A percentile compares a stretch with the other conserved stretches of the same genome.
Evolutionary conservation across 2,797 vertebrate species (phyloP).

Genomic region (Adelosebastes latens): DNA sequence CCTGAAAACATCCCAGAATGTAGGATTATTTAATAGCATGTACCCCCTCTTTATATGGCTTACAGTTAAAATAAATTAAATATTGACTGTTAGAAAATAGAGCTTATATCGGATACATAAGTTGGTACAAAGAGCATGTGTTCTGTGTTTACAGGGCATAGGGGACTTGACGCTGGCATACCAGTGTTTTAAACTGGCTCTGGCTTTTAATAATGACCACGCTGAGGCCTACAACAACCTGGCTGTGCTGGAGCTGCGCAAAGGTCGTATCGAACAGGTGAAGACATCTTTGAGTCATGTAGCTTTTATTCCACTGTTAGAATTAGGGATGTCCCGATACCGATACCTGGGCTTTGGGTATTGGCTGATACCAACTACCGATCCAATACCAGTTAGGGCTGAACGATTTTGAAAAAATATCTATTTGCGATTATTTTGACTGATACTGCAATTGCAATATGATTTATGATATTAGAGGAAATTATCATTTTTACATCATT

Average conservation of each 20-base stretch:
- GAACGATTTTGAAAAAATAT: too few species aligned
- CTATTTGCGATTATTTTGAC: too few species aligned
- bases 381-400: not conserved
- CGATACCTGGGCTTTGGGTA: not conserved
- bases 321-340: not conserved
- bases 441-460: too few species aligned
- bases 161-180: conserved; percentile 91
- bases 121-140: conserved; percentile 1
- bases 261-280: conserved; percentile 93
- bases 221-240: conserved; percentile 98
- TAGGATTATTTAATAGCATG: not conserved
- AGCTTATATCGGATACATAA: not conserved
- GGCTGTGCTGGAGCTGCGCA: conserved; percentile 92
- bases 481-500: too few species aligned
- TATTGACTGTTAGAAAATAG: not conserved
- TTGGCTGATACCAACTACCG: not conserved
- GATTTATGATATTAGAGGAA: too few species aligned
- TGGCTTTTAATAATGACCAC: conserved; percentile 92
- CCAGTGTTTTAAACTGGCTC: conserved; percentile 93
- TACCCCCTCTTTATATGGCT: not conserved
- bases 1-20: not conserved
- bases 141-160: conserved; percentile 85
- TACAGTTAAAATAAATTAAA: not conserved
- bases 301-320: not conserved
- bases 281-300: conserved; percentile 13